Base-by-base conservation (phyloP, 2,797 vertebrate genomes). In the Rhyacichthys aspro region DNA sequence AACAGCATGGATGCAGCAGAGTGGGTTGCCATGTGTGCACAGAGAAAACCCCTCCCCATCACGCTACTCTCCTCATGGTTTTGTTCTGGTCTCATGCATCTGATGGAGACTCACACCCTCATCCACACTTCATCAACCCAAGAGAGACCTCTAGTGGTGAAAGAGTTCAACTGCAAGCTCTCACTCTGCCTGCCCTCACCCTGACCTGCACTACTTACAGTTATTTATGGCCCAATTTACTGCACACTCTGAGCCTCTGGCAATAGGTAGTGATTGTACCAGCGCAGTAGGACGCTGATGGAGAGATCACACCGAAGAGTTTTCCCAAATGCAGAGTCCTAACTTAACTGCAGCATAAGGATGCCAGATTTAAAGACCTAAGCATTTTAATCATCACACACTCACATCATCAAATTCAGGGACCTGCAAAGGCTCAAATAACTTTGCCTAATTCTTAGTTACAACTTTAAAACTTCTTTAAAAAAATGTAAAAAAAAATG, bases 81-180 rank as follows among this genome's bases (percentile, higher is more conserved):
- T 28, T 28, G 23, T 28, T 5, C 7, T 61, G 77, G 74, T 65
- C 52, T 67, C 44, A 67, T 72, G 38, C 58, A 45, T 75, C 18
- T 45, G 55, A 67, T 38, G 55, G 60, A 78, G 60, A 59, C 63
- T 57, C 73, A 46, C 61, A 43, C 71, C 62, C 67, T 59, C 65
- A 56, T 52, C 37, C 19, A 39, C 44, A 33, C 16, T 15, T 54
- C 33, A 33, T 9, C 14, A 16, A 59, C 44, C 8, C 16, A 7
- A 66, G 66, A 57, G 77, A 65, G 86, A 78, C 89, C 71, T 76
- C 84, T 67, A 72, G 79, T 48, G 88, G 79, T 16, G 3, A 1
- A 0, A 0, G 2, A n/a, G 2, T 15, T 55, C 0, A 60, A 50
- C 77, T 70, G 3, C 76, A 71, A 8, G 32, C 17, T 1, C 38